phyloP scores from a whole-genome alignment of 2,888 invertebrate species.

The Pandemis heparana region DNA sequence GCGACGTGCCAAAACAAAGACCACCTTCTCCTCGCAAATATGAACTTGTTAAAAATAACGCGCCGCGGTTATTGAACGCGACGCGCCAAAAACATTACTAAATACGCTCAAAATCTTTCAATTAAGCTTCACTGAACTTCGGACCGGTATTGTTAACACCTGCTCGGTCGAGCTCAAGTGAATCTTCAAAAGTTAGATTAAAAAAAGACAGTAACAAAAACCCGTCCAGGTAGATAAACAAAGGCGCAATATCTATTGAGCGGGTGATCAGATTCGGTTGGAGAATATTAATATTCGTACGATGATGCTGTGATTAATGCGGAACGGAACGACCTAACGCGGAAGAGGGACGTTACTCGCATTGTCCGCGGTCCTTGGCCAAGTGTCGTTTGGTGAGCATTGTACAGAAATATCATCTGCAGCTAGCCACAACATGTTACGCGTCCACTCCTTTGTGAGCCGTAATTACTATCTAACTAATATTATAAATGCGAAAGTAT shows the following conservation, averaged over 20 bases:
- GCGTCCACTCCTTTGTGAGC: constrained; percentile 46
- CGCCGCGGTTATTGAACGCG: constrained; percentile 10
- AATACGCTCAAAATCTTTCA: constrained; percentile 16
- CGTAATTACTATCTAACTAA: constrained; percentile 56
- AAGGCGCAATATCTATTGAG: constrained; percentile 55
- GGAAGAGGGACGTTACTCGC: constrained; percentile 71
- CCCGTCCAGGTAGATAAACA: constrained; percentile 59
- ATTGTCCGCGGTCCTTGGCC: constrained; percentile 77
- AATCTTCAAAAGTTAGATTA: constrained; percentile 50
- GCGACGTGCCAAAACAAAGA: constrained; percentile 43
- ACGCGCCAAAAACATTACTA: background rate
- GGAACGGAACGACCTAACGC: constrained; percentile 79
- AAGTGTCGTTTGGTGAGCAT: constrained; percentile 56
- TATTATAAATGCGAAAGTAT: too few species aligned
- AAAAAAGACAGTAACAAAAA: constrained; percentile 57
- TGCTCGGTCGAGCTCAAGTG: constrained; percentile 43
- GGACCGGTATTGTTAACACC: constrained; percentile 52
- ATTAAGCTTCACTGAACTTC: constrained; percentile 32
- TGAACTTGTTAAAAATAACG: background rate
- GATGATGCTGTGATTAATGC: constrained; percentile 68
- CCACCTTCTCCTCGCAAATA: constrained; percentile 15
- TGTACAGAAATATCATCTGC: constrained; percentile 43
- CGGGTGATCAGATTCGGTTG: constrained; percentile 54
- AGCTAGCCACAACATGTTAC: constrained; percentile 39
- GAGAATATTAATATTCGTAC: constrained; percentile 79